Percentiles rank a stretch among this genome's conserved stretches.
Conservation (phyloP, 2,888 invertebrate genomes). For the Noctua janthe region DNA sequence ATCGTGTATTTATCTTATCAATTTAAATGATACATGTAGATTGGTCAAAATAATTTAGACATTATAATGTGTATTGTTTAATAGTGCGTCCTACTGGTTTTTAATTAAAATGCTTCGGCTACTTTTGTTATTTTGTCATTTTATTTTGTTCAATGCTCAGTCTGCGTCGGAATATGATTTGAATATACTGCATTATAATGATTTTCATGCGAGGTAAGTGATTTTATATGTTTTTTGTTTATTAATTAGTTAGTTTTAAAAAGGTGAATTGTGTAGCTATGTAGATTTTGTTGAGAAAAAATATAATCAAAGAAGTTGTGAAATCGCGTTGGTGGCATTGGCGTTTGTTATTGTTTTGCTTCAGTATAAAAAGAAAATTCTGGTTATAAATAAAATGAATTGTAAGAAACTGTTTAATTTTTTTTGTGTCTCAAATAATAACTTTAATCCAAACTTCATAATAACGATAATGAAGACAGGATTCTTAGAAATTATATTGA, state of each 20-base stretch:
- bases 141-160: conserved; percentile 67
- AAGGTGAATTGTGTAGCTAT: background rate
- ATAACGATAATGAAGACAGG: no score
- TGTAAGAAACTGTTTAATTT: background rate
- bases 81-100: background rate
- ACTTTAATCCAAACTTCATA: no score
- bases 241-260: background rate
- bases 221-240: background rate
- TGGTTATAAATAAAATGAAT: background rate
- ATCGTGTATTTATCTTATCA: conserved; percentile 39
- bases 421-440: background rate
- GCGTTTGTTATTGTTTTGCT: background rate
- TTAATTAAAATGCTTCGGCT: conserved; percentile 29
- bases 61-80: background rate
- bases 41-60: conserved; percentile 4
- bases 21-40: conserved; percentile 4
- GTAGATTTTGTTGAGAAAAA: background rate
- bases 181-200: conserved; percentile 86
- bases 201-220: conserved; percentile 85
- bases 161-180: conserved; percentile 70
- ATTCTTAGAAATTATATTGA: background rate
- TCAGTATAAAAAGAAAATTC: background rate
- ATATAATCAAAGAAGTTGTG: background rate
- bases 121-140: conserved; percentile 44
- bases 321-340: no score